A percentile compares a stretch with the other conserved stretches of the same genome.
Evolutionary conservation across 92 coral and sea anemone genomes (phyloP).

Genomic region (Phymanthus crucifer): DNA sequence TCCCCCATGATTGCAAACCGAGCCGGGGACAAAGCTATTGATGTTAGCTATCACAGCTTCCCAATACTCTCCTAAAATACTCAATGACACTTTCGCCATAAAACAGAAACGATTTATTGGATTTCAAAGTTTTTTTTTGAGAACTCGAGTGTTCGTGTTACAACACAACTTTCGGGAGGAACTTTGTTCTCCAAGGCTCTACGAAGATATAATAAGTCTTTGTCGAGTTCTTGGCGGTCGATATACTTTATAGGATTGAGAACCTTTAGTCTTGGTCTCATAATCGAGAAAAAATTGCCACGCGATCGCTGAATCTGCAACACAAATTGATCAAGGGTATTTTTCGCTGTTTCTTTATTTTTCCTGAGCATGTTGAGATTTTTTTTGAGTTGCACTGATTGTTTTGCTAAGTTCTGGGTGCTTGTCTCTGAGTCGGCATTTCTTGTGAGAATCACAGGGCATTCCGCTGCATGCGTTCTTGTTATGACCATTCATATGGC

Average conservation of each 20-base stretch:
- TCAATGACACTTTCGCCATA: too few relatives aligned
- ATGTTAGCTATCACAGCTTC: too few relatives aligned
- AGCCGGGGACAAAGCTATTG: too few relatives aligned
- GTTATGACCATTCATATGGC: slow-evolving; percentile 43
- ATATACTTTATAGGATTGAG: slow-evolving; percentile 15
- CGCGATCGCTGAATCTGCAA: slow-evolving; percentile 28
- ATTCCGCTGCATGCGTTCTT: slow-evolving; percentile 27
- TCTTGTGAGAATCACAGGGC: slow-evolving; percentile 34
- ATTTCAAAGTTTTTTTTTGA: too few relatives aligned
- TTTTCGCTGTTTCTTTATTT: slow-evolving; percentile 40
- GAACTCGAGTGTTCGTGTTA: too few relatives aligned
- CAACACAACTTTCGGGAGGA: too few relatives aligned
- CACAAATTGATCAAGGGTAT: slow-evolving; percentile 38
- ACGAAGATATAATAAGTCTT: slow-evolving; percentile 39
- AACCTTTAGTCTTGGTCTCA: neutral
- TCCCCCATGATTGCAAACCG: too few relatives aligned
- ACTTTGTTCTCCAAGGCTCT: slow-evolving; percentile 36
- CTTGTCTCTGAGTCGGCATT: slow-evolving; percentile 29
- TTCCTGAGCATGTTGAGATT: slow-evolving; percentile 22
- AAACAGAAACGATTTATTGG: too few relatives aligned
- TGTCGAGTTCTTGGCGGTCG: slow-evolving; percentile 39
- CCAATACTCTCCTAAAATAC: too few relatives aligned
- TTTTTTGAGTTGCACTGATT: slow-evolving; percentile 32
- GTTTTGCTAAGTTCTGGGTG: slow-evolving; percentile 37
- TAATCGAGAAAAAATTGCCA: neutral